A percentile compares a stretch with the other conserved stretches of the same genome.
These are phyloP conservation scores for Clitarchus hookeri DNA, from an alignment of 2,888 invertebrate genomes.

Conservation along the genomic window DNA sequence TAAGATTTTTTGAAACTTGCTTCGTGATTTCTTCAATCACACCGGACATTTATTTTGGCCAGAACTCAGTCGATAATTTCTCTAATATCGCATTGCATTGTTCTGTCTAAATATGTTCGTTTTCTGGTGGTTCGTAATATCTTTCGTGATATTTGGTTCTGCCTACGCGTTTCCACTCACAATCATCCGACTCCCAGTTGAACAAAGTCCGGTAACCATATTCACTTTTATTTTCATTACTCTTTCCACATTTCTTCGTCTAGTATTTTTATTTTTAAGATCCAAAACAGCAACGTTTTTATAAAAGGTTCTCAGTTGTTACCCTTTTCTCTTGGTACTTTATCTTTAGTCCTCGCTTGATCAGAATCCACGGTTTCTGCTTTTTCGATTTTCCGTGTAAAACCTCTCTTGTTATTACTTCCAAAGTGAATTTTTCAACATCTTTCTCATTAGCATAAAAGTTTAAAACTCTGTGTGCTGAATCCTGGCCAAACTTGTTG, in stretches of 20 bases:
- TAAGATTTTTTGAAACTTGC: background rate
- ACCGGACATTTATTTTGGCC: background rate
- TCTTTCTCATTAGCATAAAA: background rate
- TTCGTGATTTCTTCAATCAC: background rate
- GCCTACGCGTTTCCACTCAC: background rate
- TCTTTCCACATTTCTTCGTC: background rate
- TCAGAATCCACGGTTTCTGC: background rate
- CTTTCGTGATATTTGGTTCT: background rate
- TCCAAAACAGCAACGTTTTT: background rate
- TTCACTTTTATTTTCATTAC: background rate
- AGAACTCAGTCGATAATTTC: background rate
- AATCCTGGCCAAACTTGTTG: background rate
- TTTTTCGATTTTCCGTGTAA: background rate
- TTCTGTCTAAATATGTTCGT: background rate
- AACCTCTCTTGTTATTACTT: background rate
- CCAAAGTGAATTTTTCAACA: background rate
- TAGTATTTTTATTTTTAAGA: background rate
- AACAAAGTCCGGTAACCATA: background rate
- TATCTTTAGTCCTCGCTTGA: background rate
- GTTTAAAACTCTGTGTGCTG: background rate
- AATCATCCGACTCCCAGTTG: background rate
- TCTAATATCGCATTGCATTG: background rate
- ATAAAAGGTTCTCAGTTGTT: background rate
- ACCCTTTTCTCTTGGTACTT: background rate
- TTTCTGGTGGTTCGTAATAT: background rate